phyloP scores from a whole-genome alignment of 2,113 vertebrate species.

The Xiphophorus maculatus region DNA sequence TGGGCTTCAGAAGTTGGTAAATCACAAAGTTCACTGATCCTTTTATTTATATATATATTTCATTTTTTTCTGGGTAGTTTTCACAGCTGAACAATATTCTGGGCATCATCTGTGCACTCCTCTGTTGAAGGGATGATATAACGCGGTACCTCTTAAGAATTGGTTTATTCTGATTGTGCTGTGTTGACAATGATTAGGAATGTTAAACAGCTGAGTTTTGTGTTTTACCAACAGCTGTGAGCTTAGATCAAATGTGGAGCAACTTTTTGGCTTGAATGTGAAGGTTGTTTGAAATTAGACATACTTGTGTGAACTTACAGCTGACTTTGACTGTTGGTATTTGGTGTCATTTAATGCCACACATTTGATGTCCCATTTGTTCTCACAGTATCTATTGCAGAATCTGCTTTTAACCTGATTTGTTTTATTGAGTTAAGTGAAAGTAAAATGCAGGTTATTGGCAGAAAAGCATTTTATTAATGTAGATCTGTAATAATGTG shows the following conservation, averaged over 20 bases:
- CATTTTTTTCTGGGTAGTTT: too few relatives aligned
- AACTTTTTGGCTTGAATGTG: conserved; percentile 2
- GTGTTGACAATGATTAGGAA: background rate
- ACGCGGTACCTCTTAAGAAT: background rate
- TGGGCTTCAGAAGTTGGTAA: conserved; percentile 43
- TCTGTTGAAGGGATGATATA: background rate
- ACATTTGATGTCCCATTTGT: conserved; percentile 1
- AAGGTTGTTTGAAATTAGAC: conserved; percentile 15
- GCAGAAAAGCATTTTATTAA: conserved; percentile 17
- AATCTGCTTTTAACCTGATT: background rate
- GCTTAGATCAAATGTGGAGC: conserved; percentile 16
- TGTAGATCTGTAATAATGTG: conserved; percentile 16
- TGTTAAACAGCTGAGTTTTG: background rate
- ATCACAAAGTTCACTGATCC: conserved; percentile 6
- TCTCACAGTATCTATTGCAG: background rate
- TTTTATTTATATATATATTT: background rate
- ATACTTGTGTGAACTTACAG: conserved; percentile 15
- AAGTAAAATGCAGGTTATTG: conserved; percentile 10
- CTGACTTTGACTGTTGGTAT: conserved; percentile 22
- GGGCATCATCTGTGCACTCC: background rate
- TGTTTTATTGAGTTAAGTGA: background rate
- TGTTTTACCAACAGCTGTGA: conserved; percentile 44
- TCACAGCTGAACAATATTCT: background rate
- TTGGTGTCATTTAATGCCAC: background rate
- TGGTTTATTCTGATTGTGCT: too few relatives aligned